Base-by-base conservation (phyloP, 1,140 invertebrate species). In the Drosophila murphyi region DNA sequence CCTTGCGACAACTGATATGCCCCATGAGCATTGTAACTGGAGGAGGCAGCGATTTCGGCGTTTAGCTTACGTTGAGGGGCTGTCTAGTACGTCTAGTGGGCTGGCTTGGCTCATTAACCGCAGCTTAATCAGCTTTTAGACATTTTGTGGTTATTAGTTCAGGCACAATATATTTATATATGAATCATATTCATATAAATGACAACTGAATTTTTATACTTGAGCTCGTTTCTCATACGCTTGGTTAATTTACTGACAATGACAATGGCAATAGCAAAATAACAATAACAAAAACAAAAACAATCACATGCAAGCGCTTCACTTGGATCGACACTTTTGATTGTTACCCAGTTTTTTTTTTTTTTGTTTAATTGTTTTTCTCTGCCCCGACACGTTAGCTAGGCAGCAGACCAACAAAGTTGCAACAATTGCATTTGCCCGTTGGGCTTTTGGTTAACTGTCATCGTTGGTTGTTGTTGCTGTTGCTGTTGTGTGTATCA, bases 101-200 rank as follows among this genome's bases (percentile, higher is more conserved):
- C 74, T 77, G 75, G 69, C 85, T 77, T 77, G 75, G 69, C 85
- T 85, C 85, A 89, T 89, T 89, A 89, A 89, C 85, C 85, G 85
- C 85, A 89, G 85, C 55, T 89, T 89, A 89, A 89, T 89, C 85
- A 79, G 72, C 75, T 72, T 81, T 85, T 81, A 78, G 83, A 70
- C 69, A n/a, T 69, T 76, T 57, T 83, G 85, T 67, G 85, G 85
- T 81, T 89, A 89, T 89, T 89, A 89, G 85, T 89, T 89, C 78
- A 70, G 61, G 61, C 69, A 89, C 50, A 55, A 61, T 35, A 52
- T 52, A 56, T 51, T 34, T 54, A 34, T 47, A 65, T 4, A 59
- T 41, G 32, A 67, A 60, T 61, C 56, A 69, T 74, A 5, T 32
- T 56, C 45, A 70, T 45, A 51, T 62, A 62, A 12, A 70, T 64